Percentiles rank a stretch among this genome's conserved stretches.
phyloP scores from a whole-genome alignment of 2,113 vertebrate genomes.

The Tragelaphus scriptus region DNA sequence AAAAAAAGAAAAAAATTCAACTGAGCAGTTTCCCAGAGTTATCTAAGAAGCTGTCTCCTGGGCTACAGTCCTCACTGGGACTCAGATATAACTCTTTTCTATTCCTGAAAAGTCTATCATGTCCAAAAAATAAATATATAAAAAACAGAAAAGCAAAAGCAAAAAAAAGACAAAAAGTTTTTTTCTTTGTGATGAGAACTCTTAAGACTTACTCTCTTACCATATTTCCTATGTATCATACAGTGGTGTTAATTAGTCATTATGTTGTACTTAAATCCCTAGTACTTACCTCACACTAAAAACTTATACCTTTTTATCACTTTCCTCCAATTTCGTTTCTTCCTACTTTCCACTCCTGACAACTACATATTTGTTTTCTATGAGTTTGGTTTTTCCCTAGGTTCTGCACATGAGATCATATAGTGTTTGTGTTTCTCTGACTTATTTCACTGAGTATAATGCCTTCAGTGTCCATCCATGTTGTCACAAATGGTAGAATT shows the following conservation, averaged over 20 bases:
- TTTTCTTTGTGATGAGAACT: background rate
- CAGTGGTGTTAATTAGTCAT: background rate
- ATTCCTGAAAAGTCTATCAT: background rate
- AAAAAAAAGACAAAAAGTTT: background rate
- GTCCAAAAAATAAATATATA: background rate
- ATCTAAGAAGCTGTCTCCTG: background rate
- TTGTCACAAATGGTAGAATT: background rate
- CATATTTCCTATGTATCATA: background rate
- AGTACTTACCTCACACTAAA: background rate
- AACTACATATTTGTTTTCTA: background rate
- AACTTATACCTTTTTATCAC: background rate
- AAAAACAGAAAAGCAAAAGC: background rate
- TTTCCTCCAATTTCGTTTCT: background rate
- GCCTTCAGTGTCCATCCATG: background rate
- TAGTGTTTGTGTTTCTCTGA: background rate
- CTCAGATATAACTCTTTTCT: background rate
- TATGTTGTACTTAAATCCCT: background rate
- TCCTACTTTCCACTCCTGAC: background rate
- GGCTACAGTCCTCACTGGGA: background rate
- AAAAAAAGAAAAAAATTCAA: background rate
- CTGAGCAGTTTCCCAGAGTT: background rate
- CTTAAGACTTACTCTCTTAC: background rate
- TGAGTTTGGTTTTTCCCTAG: background rate
- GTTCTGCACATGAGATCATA: background rate
- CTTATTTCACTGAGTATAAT: background rate